Conservation (phyloP, 1,140 invertebrate species). For the Eciton burchellii region DNA sequence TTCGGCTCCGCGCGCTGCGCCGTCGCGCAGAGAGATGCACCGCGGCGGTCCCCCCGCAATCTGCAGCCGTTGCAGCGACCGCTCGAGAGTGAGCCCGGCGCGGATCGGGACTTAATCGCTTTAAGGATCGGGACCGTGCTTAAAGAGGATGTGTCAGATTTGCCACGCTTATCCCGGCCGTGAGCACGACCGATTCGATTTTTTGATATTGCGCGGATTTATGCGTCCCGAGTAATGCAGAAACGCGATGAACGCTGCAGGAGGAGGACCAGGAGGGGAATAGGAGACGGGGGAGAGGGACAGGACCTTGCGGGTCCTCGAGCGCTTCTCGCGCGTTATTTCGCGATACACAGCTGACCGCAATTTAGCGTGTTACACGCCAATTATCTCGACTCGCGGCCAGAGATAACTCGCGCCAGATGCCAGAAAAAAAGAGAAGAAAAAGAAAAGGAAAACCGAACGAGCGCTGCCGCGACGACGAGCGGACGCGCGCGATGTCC, state of each 20-base stretch:
- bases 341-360: neutral
- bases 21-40: conserved; percentile 60
- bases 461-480: too few species aligned
- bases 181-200: conserved; percentile 30
- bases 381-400: neutral
- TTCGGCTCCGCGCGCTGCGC: conserved; percentile 40
- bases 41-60: conserved; percentile 66
- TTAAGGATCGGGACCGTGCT: conserved; percentile 68
- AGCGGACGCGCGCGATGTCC: too few species aligned
- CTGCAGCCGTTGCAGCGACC: conserved; percentile 66
- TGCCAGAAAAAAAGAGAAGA: too few species aligned
- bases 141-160: conserved; percentile 73
- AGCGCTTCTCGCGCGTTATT: neutral
- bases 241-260: neutral
- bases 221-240: conserved; percentile 27
- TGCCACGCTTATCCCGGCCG: conserved; percentile 29
- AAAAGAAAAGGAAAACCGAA: too few species aligned
- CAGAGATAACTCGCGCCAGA: conserved; percentile 22
- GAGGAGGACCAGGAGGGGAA: neutral
- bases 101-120: conserved; percentile 65
- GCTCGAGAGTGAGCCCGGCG: conserved; percentile 67
- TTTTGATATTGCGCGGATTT: conserved; percentile 37
- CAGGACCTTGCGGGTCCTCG: too few species aligned
- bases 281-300: too few species aligned
- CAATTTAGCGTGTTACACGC: neutral